Base-by-base conservation (phyloP, 2,888 invertebrate genomes). In the Euzophera pinguis region DNA sequence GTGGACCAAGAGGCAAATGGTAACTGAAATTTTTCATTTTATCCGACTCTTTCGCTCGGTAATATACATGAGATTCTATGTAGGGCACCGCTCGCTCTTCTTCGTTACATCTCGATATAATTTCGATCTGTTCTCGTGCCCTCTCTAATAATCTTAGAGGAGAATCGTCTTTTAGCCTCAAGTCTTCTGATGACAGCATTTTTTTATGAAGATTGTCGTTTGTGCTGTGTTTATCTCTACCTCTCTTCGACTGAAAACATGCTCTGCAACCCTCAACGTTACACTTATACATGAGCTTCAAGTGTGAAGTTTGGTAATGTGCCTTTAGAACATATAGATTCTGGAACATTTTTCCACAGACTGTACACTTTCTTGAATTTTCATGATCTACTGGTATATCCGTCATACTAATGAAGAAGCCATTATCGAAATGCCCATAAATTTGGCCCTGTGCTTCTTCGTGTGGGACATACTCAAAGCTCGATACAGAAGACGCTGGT, bases 241-340 rank as follows among this genome's bases (percentile, higher is more conserved):
- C 97, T 53, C 97, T 91, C 76, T 97, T 98, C 0, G 98, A 98
- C 4, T 97, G 96, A 78, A 98, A 99, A 0, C 97, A 96, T 0
- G 98, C 98, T 83, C 96, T 96, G 79, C 99, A 99, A 0, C 98
- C 98, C 62, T 98, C 98, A 22, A 97, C 95, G 70, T 95, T 96
- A 86, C 99, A 99, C 75, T 96, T 96, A 84, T 98, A 98, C 95
- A 98, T 97, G 56, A 98, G 87, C 84, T 98, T 98, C 50, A 98
- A 93, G 84, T 99, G 98, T 8, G 97, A 96, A 81, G 97, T 98
- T 90, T 98, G 98, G 81, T 97, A 98, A 79, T 99, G 99, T 1
- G 96, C 96, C 84, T 98, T 98, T 17, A 98, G 94, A 48, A 96
- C 95, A 75, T 97, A 98, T 69, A 97, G 95, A 75, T 97, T 98